phyloP scores from a whole-genome alignment of 2,113 vertebrate genomes.

The Dinomys branickii region DNA sequence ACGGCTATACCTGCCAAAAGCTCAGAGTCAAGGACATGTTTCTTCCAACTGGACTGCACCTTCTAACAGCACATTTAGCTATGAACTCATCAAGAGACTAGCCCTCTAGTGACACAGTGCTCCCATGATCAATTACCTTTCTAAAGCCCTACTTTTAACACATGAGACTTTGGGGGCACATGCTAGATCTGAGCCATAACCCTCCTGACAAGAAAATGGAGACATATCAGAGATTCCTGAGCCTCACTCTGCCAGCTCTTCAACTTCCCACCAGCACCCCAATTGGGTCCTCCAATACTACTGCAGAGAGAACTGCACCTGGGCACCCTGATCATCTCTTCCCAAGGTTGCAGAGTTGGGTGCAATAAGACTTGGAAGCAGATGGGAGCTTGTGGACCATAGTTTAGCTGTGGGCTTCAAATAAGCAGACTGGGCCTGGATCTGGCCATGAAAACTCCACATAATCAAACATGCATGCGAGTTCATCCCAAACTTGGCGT shows the following conservation, averaged over 20 bases:
- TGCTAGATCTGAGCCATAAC: not conserved
- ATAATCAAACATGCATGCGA: not conserved
- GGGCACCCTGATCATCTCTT: not conserved
- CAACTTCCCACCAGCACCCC: not conserved
- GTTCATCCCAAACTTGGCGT: not conserved
- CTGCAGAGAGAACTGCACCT: not conserved
- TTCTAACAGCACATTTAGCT: not conserved
- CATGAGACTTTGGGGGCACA: not conserved
- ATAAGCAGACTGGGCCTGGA: not conserved
- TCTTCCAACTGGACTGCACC: not conserved
- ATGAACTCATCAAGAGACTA: not conserved
- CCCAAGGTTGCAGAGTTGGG: not conserved
- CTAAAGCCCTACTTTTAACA: not conserved
- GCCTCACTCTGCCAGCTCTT: not conserved
- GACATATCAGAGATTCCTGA: not conserved
- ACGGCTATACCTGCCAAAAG: not conserved
- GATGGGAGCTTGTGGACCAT: not conserved
- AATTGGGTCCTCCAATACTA: not conserved
- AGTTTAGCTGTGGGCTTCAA: not conserved
- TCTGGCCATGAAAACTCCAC: not conserved
- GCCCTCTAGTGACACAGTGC: rapidly evolving
- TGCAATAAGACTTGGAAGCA: not conserved
- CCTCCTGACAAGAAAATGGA: not conserved
- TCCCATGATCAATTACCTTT: not conserved
- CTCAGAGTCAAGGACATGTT: not conserved